Percentiles rank a stretch among this genome's conserved stretches.
These are phyloP conservation scores for Leucoptera coffeella DNA, from an alignment of 2,888 invertebrate genomes.

Conservation along the genomic window DNA sequence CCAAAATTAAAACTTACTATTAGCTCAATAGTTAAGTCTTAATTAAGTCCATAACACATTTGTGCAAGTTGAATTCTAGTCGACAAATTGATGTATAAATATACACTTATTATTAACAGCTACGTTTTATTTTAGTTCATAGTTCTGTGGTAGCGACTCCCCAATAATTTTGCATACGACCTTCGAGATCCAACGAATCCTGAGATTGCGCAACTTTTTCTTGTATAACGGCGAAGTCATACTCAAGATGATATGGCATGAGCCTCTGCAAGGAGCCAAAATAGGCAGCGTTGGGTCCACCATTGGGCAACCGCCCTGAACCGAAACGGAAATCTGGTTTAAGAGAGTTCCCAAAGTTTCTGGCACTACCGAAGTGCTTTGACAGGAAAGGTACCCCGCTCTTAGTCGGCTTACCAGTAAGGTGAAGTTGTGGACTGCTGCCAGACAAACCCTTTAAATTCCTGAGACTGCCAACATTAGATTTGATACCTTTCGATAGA, in stretches of 20 bases:
- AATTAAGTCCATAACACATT: slow-evolving; percentile 41
- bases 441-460: slow-evolving; percentile 59
- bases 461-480: slow-evolving; percentile 43
- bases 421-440: slow-evolving; percentile 63
- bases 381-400: slow-evolving; percentile 53
- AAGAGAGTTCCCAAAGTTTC: slow-evolving; percentile 65
- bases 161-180: slow-evolving; percentile 86
- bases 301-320: slow-evolving; percentile 57
- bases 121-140: no score
- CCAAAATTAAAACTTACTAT: slow-evolving; percentile 2
- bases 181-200: slow-evolving; percentile 75
- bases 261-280: slow-evolving; percentile 79
- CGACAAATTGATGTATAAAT: slow-evolving; percentile 43
- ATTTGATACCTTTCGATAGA: slow-evolving; percentile 58
- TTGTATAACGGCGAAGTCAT: slow-evolving; percentile 78
- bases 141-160: slow-evolving; percentile 84
- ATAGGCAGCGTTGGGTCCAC: slow-evolving; percentile 82
- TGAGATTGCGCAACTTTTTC: slow-evolving; percentile 61
- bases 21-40: slow-evolving; percentile 25
- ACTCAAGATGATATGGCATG: slow-evolving; percentile 76
- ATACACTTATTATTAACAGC: no score
- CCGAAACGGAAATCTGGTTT: slow-evolving; percentile 55
- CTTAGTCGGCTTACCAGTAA: slow-evolving; percentile 22
- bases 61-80: slow-evolving; percentile 48
- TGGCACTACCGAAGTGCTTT: slow-evolving; percentile 73